These are phyloP conservation scores for Diachasma alloeum DNA, from an alignment of 1,140 invertebrate species.

Conservation along the genomic window DNA sequence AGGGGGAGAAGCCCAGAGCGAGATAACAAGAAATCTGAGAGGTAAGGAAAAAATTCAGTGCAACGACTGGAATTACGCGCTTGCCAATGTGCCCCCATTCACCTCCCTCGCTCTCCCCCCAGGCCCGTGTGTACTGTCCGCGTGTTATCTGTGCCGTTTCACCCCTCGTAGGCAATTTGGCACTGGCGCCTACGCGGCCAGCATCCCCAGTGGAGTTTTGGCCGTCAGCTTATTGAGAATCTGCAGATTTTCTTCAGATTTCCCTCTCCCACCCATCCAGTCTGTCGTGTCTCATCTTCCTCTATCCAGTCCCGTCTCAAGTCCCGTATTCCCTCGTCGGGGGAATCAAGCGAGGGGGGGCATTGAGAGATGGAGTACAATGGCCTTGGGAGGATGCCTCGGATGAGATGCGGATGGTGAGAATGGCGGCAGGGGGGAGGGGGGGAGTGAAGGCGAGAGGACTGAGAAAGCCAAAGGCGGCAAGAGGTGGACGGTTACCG, in stretches of 20 bases:
- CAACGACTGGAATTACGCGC: constrained; percentile 13
- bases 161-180: constrained; percentile 29
- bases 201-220: constrained; percentile 24
- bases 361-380: neutral
- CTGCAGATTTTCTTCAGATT: constrained; percentile 31
- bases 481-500: neutral
- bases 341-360: neutral
- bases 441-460: neutral
- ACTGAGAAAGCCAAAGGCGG: neutral
- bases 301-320: neutral
- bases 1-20: neutral
- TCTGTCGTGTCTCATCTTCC: neutral
- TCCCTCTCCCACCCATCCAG: neutral
- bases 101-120: too few relatives aligned
- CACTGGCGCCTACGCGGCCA: constrained; percentile 24
- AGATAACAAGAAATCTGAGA: constrained; percentile 27
- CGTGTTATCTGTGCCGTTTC: constrained; percentile 23
- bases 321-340: constrained; percentile 1
- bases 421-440: too few relatives aligned
- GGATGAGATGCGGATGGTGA: neutral
- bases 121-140: constrained; percentile 16
- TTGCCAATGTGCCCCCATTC: neutral
- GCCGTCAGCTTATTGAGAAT: constrained; percentile 33
- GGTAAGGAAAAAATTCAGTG: neutral
- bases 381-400: neutral